These are phyloP conservation scores for Epinotia ramella DNA, from an alignment of 2,888 invertebrate species.

Conservation along the genomic window DNA sequence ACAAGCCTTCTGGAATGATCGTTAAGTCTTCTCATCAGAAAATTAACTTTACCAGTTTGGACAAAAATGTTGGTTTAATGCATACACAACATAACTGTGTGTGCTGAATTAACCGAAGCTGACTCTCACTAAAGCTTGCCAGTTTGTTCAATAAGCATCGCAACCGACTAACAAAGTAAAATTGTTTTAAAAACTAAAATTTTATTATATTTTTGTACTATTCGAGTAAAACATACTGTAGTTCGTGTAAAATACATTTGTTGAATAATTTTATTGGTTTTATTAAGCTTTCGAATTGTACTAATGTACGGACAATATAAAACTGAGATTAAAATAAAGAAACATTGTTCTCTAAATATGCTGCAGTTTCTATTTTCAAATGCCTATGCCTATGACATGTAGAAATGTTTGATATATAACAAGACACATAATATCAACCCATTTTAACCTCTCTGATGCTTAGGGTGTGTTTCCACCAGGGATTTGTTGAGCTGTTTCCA, in stretches of 20 bases:
- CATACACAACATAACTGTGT: neutral
- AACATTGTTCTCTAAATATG: slow-evolving; percentile 18
- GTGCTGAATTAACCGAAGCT: neutral
- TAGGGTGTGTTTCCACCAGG: no score
- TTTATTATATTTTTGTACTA: slow-evolving; percentile 79
- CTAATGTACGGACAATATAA: slow-evolving; percentile 44
- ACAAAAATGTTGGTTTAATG: neutral
- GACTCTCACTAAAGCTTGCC: neutral
- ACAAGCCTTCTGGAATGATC: neutral
- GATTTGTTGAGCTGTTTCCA: no score
- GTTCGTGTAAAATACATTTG: slow-evolving; percentile 67
- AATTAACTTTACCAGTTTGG: neutral
- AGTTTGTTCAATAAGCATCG: neutral
- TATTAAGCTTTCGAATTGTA: slow-evolving; percentile 53
- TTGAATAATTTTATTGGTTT: slow-evolving; percentile 63
- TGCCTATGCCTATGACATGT: neutral
- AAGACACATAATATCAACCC: no score
- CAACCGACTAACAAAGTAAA: slow-evolving; percentile 58
- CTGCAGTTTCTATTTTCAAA: slow-evolving; percentile 8
- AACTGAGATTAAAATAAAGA: slow-evolving; percentile 37
- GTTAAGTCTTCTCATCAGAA: neutral
- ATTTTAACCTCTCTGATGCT: no score
- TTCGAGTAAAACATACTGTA: slow-evolving; percentile 62
- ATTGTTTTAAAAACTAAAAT: slow-evolving; percentile 66
- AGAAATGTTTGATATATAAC: neutral